These are phyloP conservation scores for Orius insidiosus DNA, from an alignment of 1,140 invertebrate species.

Conservation along the genomic window DNA sequence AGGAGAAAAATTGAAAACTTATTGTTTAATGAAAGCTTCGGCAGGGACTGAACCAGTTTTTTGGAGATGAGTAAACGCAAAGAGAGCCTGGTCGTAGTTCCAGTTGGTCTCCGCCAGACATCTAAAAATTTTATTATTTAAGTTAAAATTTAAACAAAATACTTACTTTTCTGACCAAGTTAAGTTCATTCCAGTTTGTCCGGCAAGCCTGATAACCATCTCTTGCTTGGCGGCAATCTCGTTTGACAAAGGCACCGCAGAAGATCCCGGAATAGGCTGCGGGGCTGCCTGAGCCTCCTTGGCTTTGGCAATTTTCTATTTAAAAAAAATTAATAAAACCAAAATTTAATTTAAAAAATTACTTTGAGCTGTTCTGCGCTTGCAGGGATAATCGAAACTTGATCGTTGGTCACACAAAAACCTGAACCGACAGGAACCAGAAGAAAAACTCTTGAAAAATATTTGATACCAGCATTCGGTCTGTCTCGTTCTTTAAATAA, in stretches of 20 bases:
- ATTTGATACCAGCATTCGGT: constrained; percentile 41
- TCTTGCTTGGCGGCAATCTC: constrained; percentile 43
- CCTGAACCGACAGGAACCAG: constrained; percentile 63
- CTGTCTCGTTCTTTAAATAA: constrained; percentile 17
- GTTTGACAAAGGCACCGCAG: constrained; percentile 18
- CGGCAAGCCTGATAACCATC: constrained; percentile 47
- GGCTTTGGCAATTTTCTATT: constrained; percentile 32
- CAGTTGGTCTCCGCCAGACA: constrained; percentile 74
- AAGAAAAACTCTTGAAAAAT: constrained; percentile 63
- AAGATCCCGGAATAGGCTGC: constrained; percentile 21
- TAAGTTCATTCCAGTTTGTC: constrained; percentile 70
- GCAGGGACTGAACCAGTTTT: constrained; percentile 57
- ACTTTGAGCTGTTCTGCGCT: constrained; percentile 47
- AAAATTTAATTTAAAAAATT: constrained; percentile 19
- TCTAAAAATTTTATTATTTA: no score
- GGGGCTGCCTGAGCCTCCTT: constrained; percentile 21
- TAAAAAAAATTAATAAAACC: constrained; percentile 16
- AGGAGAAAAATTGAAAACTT: no score
- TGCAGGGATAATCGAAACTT: constrained; percentile 55
- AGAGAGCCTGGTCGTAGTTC: constrained; percentile 56
- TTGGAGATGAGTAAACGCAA: constrained; percentile 59
- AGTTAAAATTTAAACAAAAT: background rate
- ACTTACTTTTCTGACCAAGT: constrained; percentile 64
- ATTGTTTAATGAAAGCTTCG: constrained; percentile 59
- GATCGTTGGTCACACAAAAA: constrained; percentile 75